Conservation (phyloP, 2,888 invertebrate species). For the Marasmarcha lunaedactyla region DNA sequence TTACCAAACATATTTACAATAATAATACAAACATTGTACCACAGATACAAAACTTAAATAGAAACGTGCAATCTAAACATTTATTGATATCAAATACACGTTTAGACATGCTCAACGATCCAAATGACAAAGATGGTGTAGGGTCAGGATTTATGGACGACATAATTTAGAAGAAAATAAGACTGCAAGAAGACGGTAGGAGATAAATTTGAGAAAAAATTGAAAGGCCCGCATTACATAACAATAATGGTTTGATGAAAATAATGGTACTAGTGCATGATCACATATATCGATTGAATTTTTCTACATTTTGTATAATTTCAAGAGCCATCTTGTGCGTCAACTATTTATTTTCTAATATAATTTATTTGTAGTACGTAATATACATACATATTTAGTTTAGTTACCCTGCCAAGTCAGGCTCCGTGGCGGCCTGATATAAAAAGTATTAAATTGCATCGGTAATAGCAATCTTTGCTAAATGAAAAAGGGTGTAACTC, state of each 20-base stretch:
- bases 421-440: too few relatives aligned
- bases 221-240: slow-evolving; percentile 14
- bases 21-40: neutral
- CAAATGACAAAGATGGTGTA: neutral
- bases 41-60: slow-evolving; percentile 27
- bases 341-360: slow-evolving; percentile 8
- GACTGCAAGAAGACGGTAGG: slow-evolving; percentile 35
- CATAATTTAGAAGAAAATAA: slow-evolving; percentile 12
- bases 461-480: too few relatives aligned
- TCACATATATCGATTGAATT: neutral
- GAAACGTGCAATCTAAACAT: slow-evolving; percentile 67
- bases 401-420: too few relatives aligned
- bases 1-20: too few relatives aligned
- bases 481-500: too few relatives aligned
- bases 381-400: too few relatives aligned
- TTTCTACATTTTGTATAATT: neutral
- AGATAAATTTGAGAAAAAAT: slow-evolving; percentile 38
- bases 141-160: neutral
- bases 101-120: slow-evolving; percentile 55
- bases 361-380: too few relatives aligned
- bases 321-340: slow-evolving; percentile 57
- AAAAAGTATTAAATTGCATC: too few relatives aligned
- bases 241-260: slow-evolving; percentile 35
- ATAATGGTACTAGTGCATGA: slow-evolving; percentile 30
- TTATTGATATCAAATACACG: slow-evolving; percentile 49